These are phyloP conservation scores for Spatula versicolor DNA, from an alignment of 2,797 vertebrate genomes.

Conservation along the genomic window DNA sequence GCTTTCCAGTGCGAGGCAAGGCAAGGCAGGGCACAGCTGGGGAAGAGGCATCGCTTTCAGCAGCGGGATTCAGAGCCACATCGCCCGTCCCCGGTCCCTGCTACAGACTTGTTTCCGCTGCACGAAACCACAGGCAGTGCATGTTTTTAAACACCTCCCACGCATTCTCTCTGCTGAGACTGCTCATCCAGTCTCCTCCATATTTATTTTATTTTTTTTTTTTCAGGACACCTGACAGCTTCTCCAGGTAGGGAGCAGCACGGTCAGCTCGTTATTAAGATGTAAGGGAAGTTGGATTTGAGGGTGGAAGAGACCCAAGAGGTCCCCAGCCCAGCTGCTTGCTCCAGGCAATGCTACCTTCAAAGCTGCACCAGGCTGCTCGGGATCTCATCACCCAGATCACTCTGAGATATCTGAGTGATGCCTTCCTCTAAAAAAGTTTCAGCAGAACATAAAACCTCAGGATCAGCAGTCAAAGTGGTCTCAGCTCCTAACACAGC, in stretches of 20 bases:
- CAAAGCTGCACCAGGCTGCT: background rate
- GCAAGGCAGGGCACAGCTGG: background rate
- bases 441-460: background rate
- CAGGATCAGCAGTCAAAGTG: background rate
- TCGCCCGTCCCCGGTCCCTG: background rate
- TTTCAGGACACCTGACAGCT: conserved; percentile 8
- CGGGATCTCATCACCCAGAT: no score
- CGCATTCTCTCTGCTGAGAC: conserved; percentile 26
- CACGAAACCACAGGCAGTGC: conserved; percentile 23
- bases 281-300: rapidly evolving
- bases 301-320: background rate
- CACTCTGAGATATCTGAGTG: background rate
- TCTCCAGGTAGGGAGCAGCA: background rate
- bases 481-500: background rate
- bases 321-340: background rate
- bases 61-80: background rate
- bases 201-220: background rate
- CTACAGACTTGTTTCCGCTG: conserved; percentile 14
- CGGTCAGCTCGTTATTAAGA: background rate
- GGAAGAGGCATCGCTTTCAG: background rate
- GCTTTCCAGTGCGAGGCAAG: background rate
- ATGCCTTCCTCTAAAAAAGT: background rate
- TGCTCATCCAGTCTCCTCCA: conserved; percentile 51
- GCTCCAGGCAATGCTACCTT: background rate
- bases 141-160: conserved; percentile 68